Base-by-base conservation (phyloP, 2,113 vertebrate species). In the Sisor rabdophorus region DNA sequence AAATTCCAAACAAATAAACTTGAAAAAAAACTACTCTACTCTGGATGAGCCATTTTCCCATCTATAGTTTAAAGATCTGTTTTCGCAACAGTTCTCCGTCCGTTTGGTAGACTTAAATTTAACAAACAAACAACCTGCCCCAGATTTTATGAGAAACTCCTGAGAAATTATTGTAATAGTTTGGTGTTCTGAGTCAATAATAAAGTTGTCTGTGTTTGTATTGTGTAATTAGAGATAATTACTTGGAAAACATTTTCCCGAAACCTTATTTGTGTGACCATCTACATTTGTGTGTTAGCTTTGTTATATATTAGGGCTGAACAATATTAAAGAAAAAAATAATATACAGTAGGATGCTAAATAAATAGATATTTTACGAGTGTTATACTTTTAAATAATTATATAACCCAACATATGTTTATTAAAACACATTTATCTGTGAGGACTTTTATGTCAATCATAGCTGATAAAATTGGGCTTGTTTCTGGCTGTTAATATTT, bases 21-120 rank as follows among this genome's bases (percentile, higher is more conserved):
- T 7, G 7, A 36, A 4, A 36, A 36, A 36, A 36, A 36, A 36
- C 32, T 36, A 7, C 32, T n/a, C n/a, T n/a, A 36, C 32, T 61
- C 55, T 28, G 54, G 22, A 19, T 72, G 22, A 58, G 54, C 20
- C 56, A 30, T 60, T 52, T 63, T 48, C 55, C 40, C 71, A 58
- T 7, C 15, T 20, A 1, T n/a, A 28, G 1, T 19, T 50, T 50
- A 40, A 54, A 12, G 19, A 19, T 36, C 11, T 65, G 26, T 55
- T 67, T 55, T 13, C 24, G 44, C 2, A 2, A 22, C 15, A n/a
- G 20, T 71, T 53, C 28, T n/a, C 15, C 10, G 16, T 54, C 4
- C 5, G 36, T 6, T 30, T 56, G 52, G 60, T 2, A 63, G 10
- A 65, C 20, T 44, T 44, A 32, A 44, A 36, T 36, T 36, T 36